These are phyloP conservation scores for Chiroxiphia lanceolata DNA, from an alignment of 2,797 vertebrate species.

Conservation along the genomic window DNA sequence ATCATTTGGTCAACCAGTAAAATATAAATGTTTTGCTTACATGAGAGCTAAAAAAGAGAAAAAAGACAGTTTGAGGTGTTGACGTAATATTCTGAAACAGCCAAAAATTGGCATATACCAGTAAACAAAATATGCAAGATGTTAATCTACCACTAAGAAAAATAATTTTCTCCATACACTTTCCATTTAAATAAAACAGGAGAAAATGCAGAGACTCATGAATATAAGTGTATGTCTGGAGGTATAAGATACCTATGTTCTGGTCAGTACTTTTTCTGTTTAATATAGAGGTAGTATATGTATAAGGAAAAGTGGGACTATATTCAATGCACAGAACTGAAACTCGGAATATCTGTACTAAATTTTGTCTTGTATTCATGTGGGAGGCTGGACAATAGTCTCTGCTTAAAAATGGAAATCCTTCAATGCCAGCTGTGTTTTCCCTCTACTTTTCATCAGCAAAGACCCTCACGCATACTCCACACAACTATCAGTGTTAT, in stretches of 20 bases:
- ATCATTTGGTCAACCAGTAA: constrained; percentile 59
- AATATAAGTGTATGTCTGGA: not conserved
- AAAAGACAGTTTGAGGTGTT: constrained; percentile 30
- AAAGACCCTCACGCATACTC: not conserved
- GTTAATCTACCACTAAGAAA: not conserved
- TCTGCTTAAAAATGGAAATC: not conserved
- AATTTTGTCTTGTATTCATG: not conserved
- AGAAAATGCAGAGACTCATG: not conserved
- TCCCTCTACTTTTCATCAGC: not conserved
- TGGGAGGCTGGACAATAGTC: not conserved
- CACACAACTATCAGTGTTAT: not conserved
- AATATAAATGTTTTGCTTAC: constrained; percentile 53
- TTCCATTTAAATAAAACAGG: not conserved
- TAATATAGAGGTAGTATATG: not conserved
- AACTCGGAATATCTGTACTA: not conserved
- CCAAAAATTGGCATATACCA: not conserved
- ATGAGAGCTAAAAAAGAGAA: not conserved
- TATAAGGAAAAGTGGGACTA: not conserved
- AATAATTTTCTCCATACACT: not conserved
- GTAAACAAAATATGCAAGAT: not conserved
- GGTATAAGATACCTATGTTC: not conserved
- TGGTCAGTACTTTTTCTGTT: not conserved
- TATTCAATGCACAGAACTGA: not conserved
- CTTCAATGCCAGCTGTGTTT: not conserved
- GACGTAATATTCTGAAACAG: constrained; percentile 51